phyloP scores from a whole-genome alignment of 2,888 invertebrate genomes.

The Neocrepidodera transversa region DNA sequence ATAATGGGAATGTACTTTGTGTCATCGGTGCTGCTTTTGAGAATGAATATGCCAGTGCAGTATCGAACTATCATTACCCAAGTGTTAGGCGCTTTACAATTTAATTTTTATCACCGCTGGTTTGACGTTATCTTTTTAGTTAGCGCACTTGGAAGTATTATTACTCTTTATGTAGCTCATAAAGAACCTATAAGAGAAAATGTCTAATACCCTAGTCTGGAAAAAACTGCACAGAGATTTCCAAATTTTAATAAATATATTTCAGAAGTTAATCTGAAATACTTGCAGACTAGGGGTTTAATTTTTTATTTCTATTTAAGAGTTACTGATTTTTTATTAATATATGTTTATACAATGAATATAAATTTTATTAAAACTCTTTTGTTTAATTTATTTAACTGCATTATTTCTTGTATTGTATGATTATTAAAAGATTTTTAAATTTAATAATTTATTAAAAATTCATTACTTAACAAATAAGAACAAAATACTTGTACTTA shows the following conservation, averaged over 20 bases:
- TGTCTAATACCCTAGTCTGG: conserved; percentile 38
- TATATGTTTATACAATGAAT: too few species aligned
- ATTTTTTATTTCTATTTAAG: too few species aligned
- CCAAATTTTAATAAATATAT: too few species aligned
- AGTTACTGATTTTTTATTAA: too few species aligned
- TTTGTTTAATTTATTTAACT: too few species aligned
- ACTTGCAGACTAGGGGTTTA: too few species aligned
- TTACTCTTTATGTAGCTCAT: conserved; percentile 94
- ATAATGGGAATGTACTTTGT: conserved; percentile 99
- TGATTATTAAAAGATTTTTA: too few species aligned
- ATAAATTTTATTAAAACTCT: too few species aligned
- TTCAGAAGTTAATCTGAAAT: too few species aligned
- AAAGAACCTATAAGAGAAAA: conserved; percentile 65
- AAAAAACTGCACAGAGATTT: too few species aligned
- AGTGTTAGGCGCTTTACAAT: conserved; percentile 96
- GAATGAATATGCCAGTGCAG: conserved; percentile 99
- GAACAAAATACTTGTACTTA: conserved; percentile 30
- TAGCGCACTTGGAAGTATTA: conserved; percentile 93
- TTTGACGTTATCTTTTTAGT: conserved; percentile 99
- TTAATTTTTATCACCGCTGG: conserved; percentile 99
- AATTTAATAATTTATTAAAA: conserved; percentile 17
- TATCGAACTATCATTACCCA: conserved; percentile 91
- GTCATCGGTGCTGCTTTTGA: conserved; percentile 93
- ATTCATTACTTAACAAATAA: conserved; percentile 24
- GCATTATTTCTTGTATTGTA: too few species aligned